Evolutionary conservation across 2,113 vertebrate species (phyloP).

Genomic region (Equus quagga): DNA sequence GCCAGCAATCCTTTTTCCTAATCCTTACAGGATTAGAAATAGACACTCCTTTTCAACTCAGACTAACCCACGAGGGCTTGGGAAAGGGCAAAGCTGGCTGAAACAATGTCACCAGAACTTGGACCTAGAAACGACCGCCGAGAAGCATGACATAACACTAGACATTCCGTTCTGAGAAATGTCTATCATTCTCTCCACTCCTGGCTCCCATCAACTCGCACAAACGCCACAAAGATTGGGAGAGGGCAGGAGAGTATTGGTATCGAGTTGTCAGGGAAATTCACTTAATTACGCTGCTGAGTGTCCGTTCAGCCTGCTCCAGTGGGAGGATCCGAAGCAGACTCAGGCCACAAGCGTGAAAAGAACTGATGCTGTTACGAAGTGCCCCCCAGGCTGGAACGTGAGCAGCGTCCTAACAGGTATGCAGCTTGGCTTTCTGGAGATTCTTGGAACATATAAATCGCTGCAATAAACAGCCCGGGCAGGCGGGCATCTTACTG

Average conservation of each 20-base stretch:
- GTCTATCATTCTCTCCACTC: constrained; percentile 5
- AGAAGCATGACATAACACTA: constrained; percentile 7
- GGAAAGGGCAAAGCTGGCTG: not conserved
- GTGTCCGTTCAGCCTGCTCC: not conserved
- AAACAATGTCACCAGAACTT: not conserved
- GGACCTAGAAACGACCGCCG: not conserved
- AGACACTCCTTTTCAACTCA: not conserved
- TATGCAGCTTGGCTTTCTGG: not conserved
- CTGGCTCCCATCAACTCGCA: not conserved
- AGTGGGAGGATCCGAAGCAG: not conserved
- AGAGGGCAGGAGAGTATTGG: not conserved
- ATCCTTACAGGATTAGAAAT: not conserved
- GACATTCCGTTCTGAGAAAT: not conserved
- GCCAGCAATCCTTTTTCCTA: not conserved
- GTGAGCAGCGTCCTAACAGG: constrained; percentile 3
- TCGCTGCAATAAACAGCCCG: not conserved
- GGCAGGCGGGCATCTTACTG: not conserved
- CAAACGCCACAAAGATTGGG: not conserved
- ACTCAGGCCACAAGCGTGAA: not conserved
- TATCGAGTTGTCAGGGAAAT: not conserved
- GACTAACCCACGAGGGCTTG: not conserved
- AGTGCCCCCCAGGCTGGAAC: not conserved
- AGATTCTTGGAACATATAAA: not conserved
- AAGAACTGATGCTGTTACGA: not conserved
- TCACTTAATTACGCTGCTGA: not conserved